These are phyloP conservation scores for Acipenser transmontanus DNA, from an alignment of 2,797 vertebrate genomes.

Conservation along the genomic window DNA sequence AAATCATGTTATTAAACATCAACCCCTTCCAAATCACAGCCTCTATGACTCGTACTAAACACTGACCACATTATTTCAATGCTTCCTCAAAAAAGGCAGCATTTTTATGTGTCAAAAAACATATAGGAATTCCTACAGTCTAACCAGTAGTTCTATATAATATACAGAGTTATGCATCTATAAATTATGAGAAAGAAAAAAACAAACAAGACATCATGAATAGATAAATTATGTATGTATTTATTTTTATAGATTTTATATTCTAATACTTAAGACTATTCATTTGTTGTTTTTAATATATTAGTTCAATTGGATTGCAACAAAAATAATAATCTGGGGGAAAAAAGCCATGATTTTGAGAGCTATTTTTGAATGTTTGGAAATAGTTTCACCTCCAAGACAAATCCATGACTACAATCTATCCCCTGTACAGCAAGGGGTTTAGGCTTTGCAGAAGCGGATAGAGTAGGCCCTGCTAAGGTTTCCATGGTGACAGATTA, in stretches of 20 bases:
- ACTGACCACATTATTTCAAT: background rate
- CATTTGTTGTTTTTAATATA: no score
- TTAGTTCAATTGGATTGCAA: no score
- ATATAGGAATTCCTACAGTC: no score
- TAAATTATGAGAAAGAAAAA: no score
- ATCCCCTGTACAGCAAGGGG: conserved; percentile 26
- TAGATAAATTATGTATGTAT: no score
- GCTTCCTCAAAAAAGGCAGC: background rate
- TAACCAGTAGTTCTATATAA: no score
- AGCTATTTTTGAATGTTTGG: conserved; percentile 39
- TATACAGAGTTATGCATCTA: no score
- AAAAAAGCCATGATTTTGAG: background rate
- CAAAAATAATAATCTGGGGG: background rate
- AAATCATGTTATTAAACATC: background rate
- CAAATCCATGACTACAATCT: conserved; percentile 53
- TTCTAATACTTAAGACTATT: no score
- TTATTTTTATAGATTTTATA: no score
- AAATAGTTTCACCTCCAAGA: conserved; percentile 55
- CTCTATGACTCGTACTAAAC: conserved; percentile 5
- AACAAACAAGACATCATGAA: no score
- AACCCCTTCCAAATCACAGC: background rate
- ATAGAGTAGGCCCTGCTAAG: conserved; percentile 38
- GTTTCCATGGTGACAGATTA: conserved; percentile 51
- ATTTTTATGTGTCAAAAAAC: no score
- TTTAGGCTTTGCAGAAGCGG: conserved; percentile 15